Base-by-base conservation (phyloP, 1,140 invertebrate species). In the Brachionus rubens region DNA sequence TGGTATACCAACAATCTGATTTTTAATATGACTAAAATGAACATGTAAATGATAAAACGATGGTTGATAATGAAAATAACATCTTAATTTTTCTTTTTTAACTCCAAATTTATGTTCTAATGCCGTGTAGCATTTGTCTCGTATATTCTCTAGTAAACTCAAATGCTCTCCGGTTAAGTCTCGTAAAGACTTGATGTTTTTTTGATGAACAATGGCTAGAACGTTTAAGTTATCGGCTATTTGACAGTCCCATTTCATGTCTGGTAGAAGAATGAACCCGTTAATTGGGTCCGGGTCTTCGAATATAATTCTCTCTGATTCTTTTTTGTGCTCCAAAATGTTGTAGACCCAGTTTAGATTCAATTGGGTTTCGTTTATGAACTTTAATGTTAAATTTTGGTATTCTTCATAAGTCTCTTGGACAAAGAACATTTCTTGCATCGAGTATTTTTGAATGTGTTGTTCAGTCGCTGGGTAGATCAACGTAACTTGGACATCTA, bases 11-110 rank as follows among this genome's bases (percentile, higher is more conserved):
- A 91, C 91, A 2, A 91, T 89, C 79, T 93, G 90, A 85, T 90
- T 90, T 70, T 89, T 88, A 0, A 96, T 81, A 77, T 90, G 89
- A n/a, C 90, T 92, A 80, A 96, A 94, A 84, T 98, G 95, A 2
- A 98, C 88, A 81, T 98, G 96, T 7, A 98, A 86, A 85, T 98
- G 94, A 85, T 96, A 97, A 85, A 94, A 98, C 0, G 93, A 93
- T 4, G 96, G 96, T 81, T 94, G 94, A 85, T 98, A 98, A 82
- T 98, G 96, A 3, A 98, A 84, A 84, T 93, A 98, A 6, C 84
- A 79, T 54, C 93, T 88, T 19, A 97, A 81, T 81, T 93, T 89
- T 54, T 87, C 88, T 28, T 84, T 81, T 21, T 87, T 83, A 5
- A 97, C 76, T 4, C 88, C 88, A 83, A 91, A 98, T 79, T 92